These are phyloP conservation scores for Hetaerina americana DNA, from an alignment of 1,140 invertebrate genomes.

Conservation along the genomic window DNA sequence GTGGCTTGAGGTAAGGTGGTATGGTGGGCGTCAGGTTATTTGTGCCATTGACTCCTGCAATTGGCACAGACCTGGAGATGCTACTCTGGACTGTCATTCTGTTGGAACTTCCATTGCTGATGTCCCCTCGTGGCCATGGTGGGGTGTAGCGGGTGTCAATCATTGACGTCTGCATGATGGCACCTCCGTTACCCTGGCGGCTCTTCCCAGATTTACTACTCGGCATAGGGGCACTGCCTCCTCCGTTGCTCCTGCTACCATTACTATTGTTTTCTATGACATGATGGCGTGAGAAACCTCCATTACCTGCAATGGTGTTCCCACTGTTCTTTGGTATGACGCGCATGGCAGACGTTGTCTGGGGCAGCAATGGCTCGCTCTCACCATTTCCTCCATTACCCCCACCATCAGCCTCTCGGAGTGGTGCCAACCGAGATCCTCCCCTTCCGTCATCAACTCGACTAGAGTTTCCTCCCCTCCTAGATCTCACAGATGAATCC, in stretches of 20 bases:
- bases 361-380: constrained; percentile 49
- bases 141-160: constrained; percentile 29
- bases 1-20: constrained; percentile 38
- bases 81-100: background rate
- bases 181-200: background rate
- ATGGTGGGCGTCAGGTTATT: background rate
- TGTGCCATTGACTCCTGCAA: background rate
- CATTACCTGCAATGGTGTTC: background rate
- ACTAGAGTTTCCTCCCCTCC: constrained; percentile 8
- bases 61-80: background rate
- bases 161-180: background rate
- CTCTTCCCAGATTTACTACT: background rate
- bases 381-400: constrained; percentile 30
- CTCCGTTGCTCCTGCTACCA: constrained; percentile 12
- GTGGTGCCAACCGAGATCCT: constrained; percentile 28
- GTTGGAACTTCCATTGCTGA: constrained; percentile 26
- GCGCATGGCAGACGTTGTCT: background rate
- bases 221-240: constrained; percentile 12
- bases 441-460: constrained; percentile 20
- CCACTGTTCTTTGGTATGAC: constrained; percentile 6
- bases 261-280: constrained; percentile 11
- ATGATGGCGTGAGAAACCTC: background rate
- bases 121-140: constrained; percentile 35
- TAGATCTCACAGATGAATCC: background rate
- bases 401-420: constrained; percentile 27